phyloP scores from a whole-genome alignment of 2,888 invertebrate genomes.

The Crematogaster levior region DNA sequence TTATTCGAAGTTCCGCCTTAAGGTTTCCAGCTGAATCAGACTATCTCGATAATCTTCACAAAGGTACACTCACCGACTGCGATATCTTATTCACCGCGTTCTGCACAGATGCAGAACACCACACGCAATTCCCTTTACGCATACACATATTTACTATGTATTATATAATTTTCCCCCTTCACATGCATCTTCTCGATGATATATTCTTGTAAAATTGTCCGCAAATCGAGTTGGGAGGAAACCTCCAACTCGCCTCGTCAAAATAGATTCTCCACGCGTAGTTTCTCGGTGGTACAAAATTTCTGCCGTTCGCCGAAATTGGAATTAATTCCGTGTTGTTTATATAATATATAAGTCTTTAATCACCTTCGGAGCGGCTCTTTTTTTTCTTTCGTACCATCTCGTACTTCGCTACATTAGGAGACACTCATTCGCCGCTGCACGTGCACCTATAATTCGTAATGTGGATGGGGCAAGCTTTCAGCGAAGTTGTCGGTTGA shows the following conservation, averaged over 20 bases:
- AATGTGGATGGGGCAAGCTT: conserved; percentile 25
- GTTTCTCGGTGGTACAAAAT: neutral
- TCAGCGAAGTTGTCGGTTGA: conserved; percentile 20
- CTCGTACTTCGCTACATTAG: neutral
- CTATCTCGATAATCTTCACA: conserved; percentile 17
- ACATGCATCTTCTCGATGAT: neutral
- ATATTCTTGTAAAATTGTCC: conserved; percentile 13
- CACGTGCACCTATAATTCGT: conserved; percentile 33
- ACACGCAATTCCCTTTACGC: neutral
- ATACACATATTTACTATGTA: neutral
- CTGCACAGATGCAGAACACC: neutral
- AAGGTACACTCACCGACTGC: neutral
- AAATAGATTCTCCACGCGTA: neutral
- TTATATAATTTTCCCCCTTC: neutral
- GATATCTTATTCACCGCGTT: neutral
- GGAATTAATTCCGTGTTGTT: conserved; percentile 12
- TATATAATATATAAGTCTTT: neutral
- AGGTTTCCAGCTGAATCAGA: conserved; percentile 28
- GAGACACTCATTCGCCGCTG: neutral
- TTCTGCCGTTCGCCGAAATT: neutral
- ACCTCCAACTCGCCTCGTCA: neutral
- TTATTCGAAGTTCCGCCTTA: conserved; percentile 38
- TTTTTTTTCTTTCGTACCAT: neutral
- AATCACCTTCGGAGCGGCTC: neutral
- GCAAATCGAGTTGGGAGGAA: neutral